Base-by-base conservation (phyloP, 53 echinoderm and acorn worm species). In the Actinopyga echinites region DNA sequence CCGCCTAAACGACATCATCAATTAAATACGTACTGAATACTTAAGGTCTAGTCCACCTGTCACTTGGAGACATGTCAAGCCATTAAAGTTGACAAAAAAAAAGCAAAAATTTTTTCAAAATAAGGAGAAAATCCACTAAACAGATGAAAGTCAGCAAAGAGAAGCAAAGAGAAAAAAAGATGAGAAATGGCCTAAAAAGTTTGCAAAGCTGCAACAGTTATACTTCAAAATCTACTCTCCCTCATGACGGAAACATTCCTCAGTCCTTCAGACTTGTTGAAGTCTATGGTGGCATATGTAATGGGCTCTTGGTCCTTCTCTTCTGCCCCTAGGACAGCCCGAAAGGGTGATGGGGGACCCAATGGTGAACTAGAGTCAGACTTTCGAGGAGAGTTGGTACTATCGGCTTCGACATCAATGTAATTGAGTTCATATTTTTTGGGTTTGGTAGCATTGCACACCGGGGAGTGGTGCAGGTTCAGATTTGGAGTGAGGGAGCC, bases 241-340 rank as follows among this genome's bases (percentile, higher is more conserved):
- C 96, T 61, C 35, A 88, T 21, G 55, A 85, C 93, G 22, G 87
- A 81, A 3, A 92, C 88, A 42, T 67, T 89, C 43, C 93, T 80
- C 13, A 96, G 30, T 24, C 93, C 96, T 77, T 96, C 96, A 1
- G 96, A 96, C 85, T 96, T 96, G 33, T 91, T 96, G 53, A 96
- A 96, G 36, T 96, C 96, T 36, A 96, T 96, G 1, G 93, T 93
- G 52, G 96, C 92, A 66, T 96, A 96, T 21, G 91, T 93, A 25
- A 89, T 89, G n/a, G 88, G 81, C 49, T 92, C 87, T 1, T 38
- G 83, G 23, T 78, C 64, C 55, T 91, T 93, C n/a, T 95, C 95
- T 19, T 96, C 96, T 32, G 85, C 90, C 0, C 90, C 81, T n/a
- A 88, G 52, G 3, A 87, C 56, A 25, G 84, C 77, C 13, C 87